Evolutionary conservation across 1,140 invertebrate genomes (phyloP), one percentile per base, ranked within the genome.

Genomic region (Akabosia matsudoensis): DNA sequence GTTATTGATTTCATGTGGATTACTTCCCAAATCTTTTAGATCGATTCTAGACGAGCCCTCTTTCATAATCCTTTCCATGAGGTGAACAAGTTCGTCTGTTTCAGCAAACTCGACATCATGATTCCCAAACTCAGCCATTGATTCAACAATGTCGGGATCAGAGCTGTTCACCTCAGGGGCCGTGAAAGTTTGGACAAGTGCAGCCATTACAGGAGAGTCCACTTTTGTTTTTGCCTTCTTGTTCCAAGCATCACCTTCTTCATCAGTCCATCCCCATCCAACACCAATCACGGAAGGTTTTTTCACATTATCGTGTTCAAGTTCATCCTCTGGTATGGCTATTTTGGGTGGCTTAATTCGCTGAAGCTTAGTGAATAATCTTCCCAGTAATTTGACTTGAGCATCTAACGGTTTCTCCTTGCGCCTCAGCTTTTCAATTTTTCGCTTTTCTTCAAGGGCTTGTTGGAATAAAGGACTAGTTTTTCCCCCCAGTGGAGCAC

Each of bases 371-470:
- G 70, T 72, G 34, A 72, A 72, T 24, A 72, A 45, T 37, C 37
- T 72, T 37, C 70, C 70, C 7, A 72, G 24, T n/a, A 72, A 34
- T 72, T 72, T 72, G 24, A 72, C 70, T 22, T 72, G 70, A 45
- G 33, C 70, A 51, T 72, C 70, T 1, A 72, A 24, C 3, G 70
- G 70, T 45, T 72, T 72, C 22, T 51, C 31, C 16, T 72, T 45
- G 3, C 14, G 34, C 10, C 70, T 14, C 30, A 7, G 4, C 33
- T 45, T 67, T 7, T 30, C 26, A 28, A 67, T 10, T 7, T 31
- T 28, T 67, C 13, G 28, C n/a, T 67, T 72, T 18, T 72, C 33
- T 45, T 34, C 31, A 2, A 72, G 33, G 3, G 33, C 70, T 14
- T 34, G 3, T 26, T 72, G 2, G 24, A 72, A 72, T 7, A 7